Evolutionary conservation across 2,797 vertebrate genomes (phyloP), one percentile per base, ranked within the genome.

Genomic region (Eospalax fontanierii): DNA sequence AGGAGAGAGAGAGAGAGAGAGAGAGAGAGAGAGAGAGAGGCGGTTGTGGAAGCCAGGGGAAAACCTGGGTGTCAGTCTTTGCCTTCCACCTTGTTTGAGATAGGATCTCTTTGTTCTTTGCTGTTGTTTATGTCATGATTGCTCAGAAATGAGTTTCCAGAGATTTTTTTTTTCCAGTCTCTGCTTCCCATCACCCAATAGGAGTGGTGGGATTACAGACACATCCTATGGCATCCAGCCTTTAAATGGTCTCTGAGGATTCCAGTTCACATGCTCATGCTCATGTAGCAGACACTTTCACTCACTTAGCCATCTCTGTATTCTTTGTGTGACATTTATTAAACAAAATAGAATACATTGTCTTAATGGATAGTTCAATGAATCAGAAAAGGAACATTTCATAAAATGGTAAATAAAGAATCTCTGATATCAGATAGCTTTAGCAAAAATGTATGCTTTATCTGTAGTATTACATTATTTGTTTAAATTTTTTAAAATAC

Each of bases 111-210:
- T 46, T 68, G 63, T 50, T 66, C 19, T n/a, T n/a, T 3, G 19
- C 14, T 50, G 2, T 12, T 5, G 0, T 24, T 6, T 15, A 33
- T 24, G 14, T 12, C 15, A 81, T 2, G 1, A 8, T 65, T 82
- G 30, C 30, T 43, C 30, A 30, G 9, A 3, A 83, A 11, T n/a
- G 38, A n/a, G 63, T 19, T 46, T n/a, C 3, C 28, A 24, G 7
- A 6, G 26, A 15, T 33, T 66, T 66, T 30, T 66, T 30, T 54
- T 54, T 54, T 54, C 40, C 12, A 26, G 30, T n/a, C 61, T 66
- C 40, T 84, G 63, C 21, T 24, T 78, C 30, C 12, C 59, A 43
- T 33, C 30, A 65, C 43, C 4, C 12, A 15, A 24, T 30, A n/a
- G 19, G 40, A n/a, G 11, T 46, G 46, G 30, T 1, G 40, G 7